Conservation (phyloP, 1,140 invertebrate species). For the Calliopsis andreniformis region DNA sequence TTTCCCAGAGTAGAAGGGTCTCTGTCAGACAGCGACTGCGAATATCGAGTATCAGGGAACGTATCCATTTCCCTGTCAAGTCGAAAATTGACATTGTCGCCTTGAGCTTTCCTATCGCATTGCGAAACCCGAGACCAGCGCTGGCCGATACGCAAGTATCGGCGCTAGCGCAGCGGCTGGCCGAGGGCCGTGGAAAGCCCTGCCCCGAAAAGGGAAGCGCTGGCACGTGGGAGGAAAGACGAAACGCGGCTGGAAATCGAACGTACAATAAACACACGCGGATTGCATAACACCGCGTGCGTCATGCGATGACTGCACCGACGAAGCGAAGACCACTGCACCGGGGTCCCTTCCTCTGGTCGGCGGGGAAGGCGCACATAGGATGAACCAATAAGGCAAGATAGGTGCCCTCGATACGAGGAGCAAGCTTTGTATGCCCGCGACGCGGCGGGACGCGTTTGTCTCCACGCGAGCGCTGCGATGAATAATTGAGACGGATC, state of each 20-base stretch:
- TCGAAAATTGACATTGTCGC: slow-evolving; percentile 43
- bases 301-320: slow-evolving; percentile 58
- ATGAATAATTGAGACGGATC: slow-evolving; percentile 12
- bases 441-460: slow-evolving; percentile 12
- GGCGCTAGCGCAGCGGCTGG: background rate
- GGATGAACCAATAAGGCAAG: slow-evolving; percentile 73
- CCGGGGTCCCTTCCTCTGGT: slow-evolving; percentile 32
- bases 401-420: slow-evolving; percentile 71
- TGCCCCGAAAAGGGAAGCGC: slow-evolving; percentile 23
- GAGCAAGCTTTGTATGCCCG: slow-evolving; percentile 34
- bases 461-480: background rate
- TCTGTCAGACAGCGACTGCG: background rate
- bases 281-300: slow-evolving; percentile 71
- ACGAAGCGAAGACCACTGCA: slow-evolving; percentile 62
- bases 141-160: background rate
- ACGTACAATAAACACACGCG: slow-evolving; percentile 56
- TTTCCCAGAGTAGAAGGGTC: too few relatives aligned
- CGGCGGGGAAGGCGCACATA: slow-evolving; percentile 29
- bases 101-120: slow-evolving; percentile 52
- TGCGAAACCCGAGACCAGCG: slow-evolving; percentile 44
- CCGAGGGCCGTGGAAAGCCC: slow-evolving; percentile 12
- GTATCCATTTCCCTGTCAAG: slow-evolving; percentile 15
- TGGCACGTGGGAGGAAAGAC: slow-evolving; percentile 29
- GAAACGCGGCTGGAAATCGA: slow-evolving; percentile 56
- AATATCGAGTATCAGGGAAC: slow-evolving; percentile 27